Evolutionary conservation across 2,888 invertebrate species (phyloP).

Genomic region (Mesorhabditis belari): DNA sequence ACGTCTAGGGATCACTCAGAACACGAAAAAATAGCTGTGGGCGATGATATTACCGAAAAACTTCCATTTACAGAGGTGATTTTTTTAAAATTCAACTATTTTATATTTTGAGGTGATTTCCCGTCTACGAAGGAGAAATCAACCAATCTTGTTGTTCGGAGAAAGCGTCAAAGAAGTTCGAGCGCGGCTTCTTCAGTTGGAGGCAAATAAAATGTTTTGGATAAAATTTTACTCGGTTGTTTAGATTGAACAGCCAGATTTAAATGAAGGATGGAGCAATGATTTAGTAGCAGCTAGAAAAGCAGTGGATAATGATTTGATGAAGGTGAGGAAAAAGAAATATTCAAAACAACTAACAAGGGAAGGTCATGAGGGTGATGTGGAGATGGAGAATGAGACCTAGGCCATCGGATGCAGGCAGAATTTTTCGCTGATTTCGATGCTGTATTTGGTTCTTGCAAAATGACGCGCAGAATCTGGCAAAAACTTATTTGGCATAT

Average conservation of each 20-base stretch:
- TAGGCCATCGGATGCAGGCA: no score
- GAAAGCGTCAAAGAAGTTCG: slow-evolving; percentile 67
- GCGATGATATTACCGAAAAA: neutral
- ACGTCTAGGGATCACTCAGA: no score
- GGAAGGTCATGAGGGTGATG: no score
- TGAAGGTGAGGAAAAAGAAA: no score
- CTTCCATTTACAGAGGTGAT: neutral
- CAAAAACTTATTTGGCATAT: no score
- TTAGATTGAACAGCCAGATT: slow-evolving; percentile 81
- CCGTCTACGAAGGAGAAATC: slow-evolving; percentile 77
- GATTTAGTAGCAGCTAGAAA: slow-evolving; percentile 99
- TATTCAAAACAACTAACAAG: no score
- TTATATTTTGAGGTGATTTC: slow-evolving; percentile 66
- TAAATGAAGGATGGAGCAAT: slow-evolving; percentile 86
- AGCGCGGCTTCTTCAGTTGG: slow-evolving; percentile 76
- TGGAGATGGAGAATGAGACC: no score
- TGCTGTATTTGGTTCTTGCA: no score
- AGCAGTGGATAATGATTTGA: slow-evolving; percentile 86
- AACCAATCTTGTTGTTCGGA: slow-evolving; percentile 81
- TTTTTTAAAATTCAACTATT: neutral
- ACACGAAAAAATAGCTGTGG: neutral
- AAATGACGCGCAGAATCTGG: no score
- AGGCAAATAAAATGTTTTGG: slow-evolving; percentile 59
- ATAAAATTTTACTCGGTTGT: neutral
- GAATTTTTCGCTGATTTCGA: no score